Conservation (phyloP, 2,797 vertebrate species). For the Gephyroberyx darwinii region DNA sequence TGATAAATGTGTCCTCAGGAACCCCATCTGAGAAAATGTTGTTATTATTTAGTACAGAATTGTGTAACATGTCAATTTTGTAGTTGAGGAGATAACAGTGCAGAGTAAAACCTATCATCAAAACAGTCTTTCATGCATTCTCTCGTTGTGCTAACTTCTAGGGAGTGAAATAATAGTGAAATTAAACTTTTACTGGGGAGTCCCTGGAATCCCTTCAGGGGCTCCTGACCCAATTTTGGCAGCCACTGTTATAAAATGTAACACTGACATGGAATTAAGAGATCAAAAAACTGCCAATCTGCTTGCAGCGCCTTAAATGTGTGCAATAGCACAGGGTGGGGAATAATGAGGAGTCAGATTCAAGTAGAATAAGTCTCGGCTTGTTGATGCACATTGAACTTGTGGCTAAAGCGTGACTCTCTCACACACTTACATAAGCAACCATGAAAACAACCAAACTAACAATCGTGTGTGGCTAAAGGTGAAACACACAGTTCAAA, state of each 20-base stretch:
- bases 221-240: constrained; percentile 13
- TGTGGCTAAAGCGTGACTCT: constrained; percentile 31
- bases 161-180: background rate
- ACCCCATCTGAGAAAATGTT: background rate
- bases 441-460: constrained; percentile 1
- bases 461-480: constrained; percentile 19
- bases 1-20: background rate
- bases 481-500: constrained; percentile 7
- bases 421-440: constrained; percentile 28
- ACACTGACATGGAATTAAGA: constrained; percentile 29
- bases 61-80: background rate
- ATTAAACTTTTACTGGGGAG: constrained; percentile 9
- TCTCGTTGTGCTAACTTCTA: constrained; percentile 11
- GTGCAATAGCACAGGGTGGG: constrained; percentile 45
- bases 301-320: constrained; percentile 23
- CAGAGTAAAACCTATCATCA: constrained; percentile 12
- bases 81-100: background rate
- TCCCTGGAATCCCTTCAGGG: background rate
- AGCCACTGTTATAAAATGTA: constrained; percentile 17
- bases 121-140: constrained; percentile 11
- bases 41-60: constrained; percentile 14
- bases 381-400: constrained; percentile 70
- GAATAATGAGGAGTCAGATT: constrained; percentile 45
- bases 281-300: constrained; percentile 38
- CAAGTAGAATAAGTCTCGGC: constrained; percentile 67